Evolutionary conservation across 37 sponge, comb jelly and placozoan species (phyloP).

Genomic region (Halichondria panicea): DNA sequence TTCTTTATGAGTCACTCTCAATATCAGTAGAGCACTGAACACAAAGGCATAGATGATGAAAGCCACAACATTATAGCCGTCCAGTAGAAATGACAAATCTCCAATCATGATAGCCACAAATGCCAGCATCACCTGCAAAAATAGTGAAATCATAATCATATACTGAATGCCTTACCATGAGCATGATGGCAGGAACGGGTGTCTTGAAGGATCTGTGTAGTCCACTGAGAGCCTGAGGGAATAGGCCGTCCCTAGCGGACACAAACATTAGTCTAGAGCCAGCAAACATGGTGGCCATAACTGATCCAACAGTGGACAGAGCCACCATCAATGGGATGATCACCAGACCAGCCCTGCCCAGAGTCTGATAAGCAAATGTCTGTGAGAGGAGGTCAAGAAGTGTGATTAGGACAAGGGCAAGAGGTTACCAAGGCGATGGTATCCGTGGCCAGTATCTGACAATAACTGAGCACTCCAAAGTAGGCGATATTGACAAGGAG

Average conservation of each 20-base stretch:
- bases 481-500: constrained; percentile 69
- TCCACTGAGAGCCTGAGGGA: constrained; percentile 47
- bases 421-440: constrained; percentile 74
- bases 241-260: constrained; percentile 53
- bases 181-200: constrained; percentile 62
- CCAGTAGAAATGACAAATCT: constrained; percentile 33
- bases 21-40: constrained; percentile 44
- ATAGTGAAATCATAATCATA: neutral
- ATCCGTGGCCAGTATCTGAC: constrained; percentile 18
- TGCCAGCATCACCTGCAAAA: constrained; percentile 18
- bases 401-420: neutral
- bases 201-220: constrained; percentile 46
- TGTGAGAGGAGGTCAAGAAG: neutral
- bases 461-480: constrained; percentile 59
- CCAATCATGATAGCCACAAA: constrained; percentile 12
- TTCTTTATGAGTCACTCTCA: constrained; percentile 51
- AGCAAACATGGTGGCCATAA: constrained; percentile 5
- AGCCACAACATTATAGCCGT: constrained; percentile 34
- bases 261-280: constrained; percentile 34
- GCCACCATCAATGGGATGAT: constrained; percentile 71
- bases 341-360: constrained; percentile 54
- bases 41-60: constrained; percentile 57
- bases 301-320: constrained; percentile 60
- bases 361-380: constrained; percentile 38
- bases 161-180: constrained; percentile 31